Percentiles rank a stretch among this genome's conserved stretches.
These are phyloP conservation scores for Cataglyphis livida DNA, from an alignment of 2,888 invertebrate genomes.

Conservation along the genomic window DNA sequence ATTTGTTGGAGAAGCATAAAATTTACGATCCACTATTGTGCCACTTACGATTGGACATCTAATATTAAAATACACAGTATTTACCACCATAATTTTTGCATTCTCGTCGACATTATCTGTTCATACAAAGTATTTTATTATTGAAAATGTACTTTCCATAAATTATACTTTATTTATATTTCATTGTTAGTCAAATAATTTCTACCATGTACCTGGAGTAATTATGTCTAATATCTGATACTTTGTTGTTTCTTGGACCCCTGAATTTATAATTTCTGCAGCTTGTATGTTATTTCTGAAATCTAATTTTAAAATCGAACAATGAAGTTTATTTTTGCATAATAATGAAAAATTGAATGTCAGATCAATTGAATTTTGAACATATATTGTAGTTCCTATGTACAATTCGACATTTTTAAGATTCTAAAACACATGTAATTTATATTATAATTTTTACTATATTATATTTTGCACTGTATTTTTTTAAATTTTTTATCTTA, in stretches of 20 bases:
- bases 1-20: constrained; percentile 87
- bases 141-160: background rate
- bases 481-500: constrained; percentile 64
- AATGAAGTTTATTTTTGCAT: constrained; percentile 89
- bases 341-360: constrained; percentile 87
- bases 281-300: constrained; percentile 87
- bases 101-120: constrained; percentile 86
- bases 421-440: constrained; percentile 68
- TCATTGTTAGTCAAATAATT: background rate
- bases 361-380: constrained; percentile 87
- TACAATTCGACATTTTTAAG: constrained; percentile 87
- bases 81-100: constrained; percentile 88
- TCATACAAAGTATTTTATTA: constrained; percentile 5
- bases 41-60: constrained; percentile 89
- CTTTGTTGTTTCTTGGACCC: constrained; percentile 93
- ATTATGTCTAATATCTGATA: constrained; percentile 93
- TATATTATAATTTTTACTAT: background rate
- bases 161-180: background rate
- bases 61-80: constrained; percentile 95
- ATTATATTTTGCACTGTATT: background rate
- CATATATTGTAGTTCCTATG: constrained; percentile 91
- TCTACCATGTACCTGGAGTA: constrained; percentile 83
- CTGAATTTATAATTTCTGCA: constrained; percentile 90
- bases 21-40: constrained; percentile 85
- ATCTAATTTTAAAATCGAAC: constrained; percentile 88